A percentile compares a stretch with the other conserved stretches of the same genome.
Evolutionary conservation across 2,888 invertebrate species (phyloP).

Genomic region (Athalia cordata): DNA sequence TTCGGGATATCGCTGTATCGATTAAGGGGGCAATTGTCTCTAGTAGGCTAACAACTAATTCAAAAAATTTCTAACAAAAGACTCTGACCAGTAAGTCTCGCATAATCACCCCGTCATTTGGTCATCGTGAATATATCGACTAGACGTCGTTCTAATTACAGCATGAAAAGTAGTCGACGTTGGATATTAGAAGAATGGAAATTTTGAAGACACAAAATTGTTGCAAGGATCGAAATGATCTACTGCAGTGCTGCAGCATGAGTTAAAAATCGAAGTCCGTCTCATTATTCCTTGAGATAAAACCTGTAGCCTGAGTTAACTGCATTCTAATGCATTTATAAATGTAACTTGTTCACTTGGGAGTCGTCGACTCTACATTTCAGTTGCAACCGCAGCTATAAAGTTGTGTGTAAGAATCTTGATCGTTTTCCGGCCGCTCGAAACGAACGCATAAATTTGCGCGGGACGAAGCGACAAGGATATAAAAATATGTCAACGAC

Average conservation of each 20-base stretch:
- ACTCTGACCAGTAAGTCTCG: too few relatives aligned
- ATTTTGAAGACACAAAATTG: too few relatives aligned
- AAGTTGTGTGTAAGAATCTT: background rate
- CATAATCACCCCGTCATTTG: background rate
- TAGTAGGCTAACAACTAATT: too few relatives aligned
- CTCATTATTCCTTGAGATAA: background rate
- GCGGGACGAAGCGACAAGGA: background rate
- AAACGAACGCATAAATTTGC: background rate
- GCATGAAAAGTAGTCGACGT: too few relatives aligned
- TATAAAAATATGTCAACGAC: background rate
- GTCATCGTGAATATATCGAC: too few relatives aligned
- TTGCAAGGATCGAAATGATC: too few relatives aligned
- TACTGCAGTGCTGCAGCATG: too few relatives aligned
- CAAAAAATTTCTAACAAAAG: too few relatives aligned
- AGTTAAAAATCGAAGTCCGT: background rate
- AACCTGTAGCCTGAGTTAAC: slow-evolving; percentile 27
- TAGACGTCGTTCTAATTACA: too few relatives aligned
- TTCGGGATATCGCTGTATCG: slow-evolving; percentile 44
- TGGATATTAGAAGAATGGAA: too few relatives aligned
- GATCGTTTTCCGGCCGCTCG: background rate
- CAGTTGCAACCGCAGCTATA: background rate
- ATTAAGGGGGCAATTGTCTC: background rate
- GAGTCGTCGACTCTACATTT: slow-evolving; percentile 2
- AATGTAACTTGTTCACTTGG: slow-evolving; percentile 35
- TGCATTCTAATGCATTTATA: slow-evolving; percentile 46